A percentile compares a stretch with the other conserved stretches of the same genome.
These are phyloP conservation scores for Coreoperca whiteheadi DNA, from an alignment of 2,113 vertebrate species.

Conservation along the genomic window DNA sequence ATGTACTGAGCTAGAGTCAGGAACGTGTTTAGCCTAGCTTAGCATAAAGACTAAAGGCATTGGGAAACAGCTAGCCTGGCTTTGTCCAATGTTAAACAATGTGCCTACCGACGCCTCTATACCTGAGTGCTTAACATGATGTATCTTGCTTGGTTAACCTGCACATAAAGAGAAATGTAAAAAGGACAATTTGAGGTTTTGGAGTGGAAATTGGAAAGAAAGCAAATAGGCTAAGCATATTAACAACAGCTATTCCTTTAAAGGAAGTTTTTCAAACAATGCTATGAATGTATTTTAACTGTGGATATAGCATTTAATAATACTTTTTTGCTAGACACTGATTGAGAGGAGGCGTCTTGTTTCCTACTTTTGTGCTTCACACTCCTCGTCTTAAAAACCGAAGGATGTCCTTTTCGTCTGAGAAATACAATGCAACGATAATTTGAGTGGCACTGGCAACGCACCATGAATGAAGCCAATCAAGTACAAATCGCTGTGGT, in stretches of 20 bases:
- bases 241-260: background rate
- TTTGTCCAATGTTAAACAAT: background rate
- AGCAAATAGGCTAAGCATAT: background rate
- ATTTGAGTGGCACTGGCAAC: slow-evolving; percentile 46
- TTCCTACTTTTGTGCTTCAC: slow-evolving; percentile 3
- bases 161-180: background rate
- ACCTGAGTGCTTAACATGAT: background rate
- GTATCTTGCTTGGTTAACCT: background rate
- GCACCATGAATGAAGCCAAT: slow-evolving; percentile 53
- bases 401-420: slow-evolving; percentile 12
- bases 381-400: background rate
- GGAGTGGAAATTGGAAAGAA: background rate
- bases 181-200: background rate
- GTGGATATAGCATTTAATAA: background rate
- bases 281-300: background rate
- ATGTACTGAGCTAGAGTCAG: too few relatives aligned
- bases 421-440: slow-evolving; percentile 40
- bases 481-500: slow-evolving; percentile 47
- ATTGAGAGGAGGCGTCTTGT: background rate
- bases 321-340: background rate
- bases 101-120: background rate
- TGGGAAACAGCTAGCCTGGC: background rate
- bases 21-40: background rate
- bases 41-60: background rate
- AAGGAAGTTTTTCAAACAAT: background rate